These are phyloP conservation scores for Desoria tigrina DNA, from an alignment of 2,888 invertebrate species.

Conservation along the genomic window DNA sequence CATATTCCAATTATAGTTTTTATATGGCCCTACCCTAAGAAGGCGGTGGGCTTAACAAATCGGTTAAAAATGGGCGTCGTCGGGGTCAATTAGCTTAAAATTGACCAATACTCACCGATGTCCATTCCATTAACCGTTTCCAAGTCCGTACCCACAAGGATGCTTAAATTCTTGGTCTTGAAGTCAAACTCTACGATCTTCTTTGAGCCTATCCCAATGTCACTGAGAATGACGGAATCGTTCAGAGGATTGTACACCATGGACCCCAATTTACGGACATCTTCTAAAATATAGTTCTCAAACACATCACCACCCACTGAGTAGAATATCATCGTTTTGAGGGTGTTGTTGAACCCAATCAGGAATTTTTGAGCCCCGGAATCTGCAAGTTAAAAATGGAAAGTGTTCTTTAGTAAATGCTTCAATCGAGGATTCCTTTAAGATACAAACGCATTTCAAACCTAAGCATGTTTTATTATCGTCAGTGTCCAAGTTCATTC, in stretches of 20 bases:
- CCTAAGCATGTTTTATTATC: conserved; percentile 35
- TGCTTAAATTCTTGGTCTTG: conserved; percentile 43
- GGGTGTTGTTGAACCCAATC: conserved; percentile 55
- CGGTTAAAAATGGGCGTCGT: too few relatives aligned
- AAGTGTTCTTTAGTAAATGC: too few relatives aligned
- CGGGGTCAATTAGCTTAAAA: too few relatives aligned
- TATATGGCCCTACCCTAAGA: too few relatives aligned
- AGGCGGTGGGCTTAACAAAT: too few relatives aligned
- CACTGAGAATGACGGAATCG: conserved; percentile 59
- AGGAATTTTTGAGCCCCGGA: conserved; percentile 40
- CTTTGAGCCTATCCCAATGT: conserved; percentile 59
- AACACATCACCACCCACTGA: conserved; percentile 57
- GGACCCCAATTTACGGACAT: conserved; percentile 63
- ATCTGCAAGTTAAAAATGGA: too few relatives aligned
- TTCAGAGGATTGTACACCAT: conserved; percentile 67
- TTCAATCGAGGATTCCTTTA: too few relatives aligned
- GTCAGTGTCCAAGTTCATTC: conserved; percentile 59
- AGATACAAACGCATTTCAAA: too few relatives aligned
- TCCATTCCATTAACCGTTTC: conserved; percentile 64
- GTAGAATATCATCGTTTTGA: conserved; percentile 54
- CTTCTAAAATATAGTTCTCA: conserved; percentile 44
- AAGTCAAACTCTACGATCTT: conserved; percentile 59
- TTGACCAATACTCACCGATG: conserved; percentile 62
- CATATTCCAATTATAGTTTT: too few relatives aligned
- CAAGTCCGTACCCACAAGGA: conserved; percentile 59